Percentiles rank a stretch among this genome's conserved stretches.
Evolutionary conservation across 2,797 vertebrate species (phyloP).

Genomic region (Cheirogaleus major): DNA sequence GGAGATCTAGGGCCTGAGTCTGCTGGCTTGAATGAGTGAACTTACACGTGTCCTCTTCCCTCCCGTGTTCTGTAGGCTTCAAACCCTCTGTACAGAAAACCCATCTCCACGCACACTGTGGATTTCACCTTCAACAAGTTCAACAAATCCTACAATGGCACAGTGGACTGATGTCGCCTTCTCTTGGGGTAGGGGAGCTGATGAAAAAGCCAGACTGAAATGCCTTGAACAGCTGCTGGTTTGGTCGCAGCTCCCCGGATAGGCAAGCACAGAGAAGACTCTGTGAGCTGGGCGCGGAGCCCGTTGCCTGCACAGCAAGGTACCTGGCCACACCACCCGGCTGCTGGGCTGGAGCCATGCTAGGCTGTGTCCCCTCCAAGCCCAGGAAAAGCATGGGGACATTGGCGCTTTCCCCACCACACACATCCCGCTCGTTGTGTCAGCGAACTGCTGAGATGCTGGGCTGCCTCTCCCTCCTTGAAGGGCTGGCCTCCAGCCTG

Average conservation of each 20-base stretch:
- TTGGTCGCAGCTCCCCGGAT: constrained; percentile 66
- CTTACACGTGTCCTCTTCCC: not conserved
- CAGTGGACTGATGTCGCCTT: constrained; percentile 89
- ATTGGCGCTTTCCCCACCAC: constrained; percentile 13
- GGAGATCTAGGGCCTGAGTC: not conserved
- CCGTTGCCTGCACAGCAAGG: constrained; percentile 76
- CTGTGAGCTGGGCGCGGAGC: constrained; percentile 60
- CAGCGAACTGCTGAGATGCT: constrained; percentile 38
- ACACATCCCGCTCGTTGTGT: constrained; percentile 59
- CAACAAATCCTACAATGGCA: constrained; percentile 94
- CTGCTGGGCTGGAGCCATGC: not conserved
- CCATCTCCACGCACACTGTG: constrained; percentile 91
- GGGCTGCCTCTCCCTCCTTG: not conserved
- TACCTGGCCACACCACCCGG: not conserved
- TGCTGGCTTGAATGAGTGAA: not conserved
- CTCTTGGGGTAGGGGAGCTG: not conserved
- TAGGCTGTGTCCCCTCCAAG: not conserved
- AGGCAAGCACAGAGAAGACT: constrained; percentile 64
- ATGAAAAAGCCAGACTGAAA: not conserved
- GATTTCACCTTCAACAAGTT: constrained; percentile 94
- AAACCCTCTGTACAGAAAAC: constrained; percentile 97
- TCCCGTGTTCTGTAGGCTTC: constrained; percentile 88
- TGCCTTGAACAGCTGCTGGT: constrained; percentile 71
- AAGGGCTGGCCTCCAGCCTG: not conserved
- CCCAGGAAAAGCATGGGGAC: not conserved